Conservation (phyloP, 2,113 vertebrate genomes). For the Protobothrops flavoviridis region DNA sequence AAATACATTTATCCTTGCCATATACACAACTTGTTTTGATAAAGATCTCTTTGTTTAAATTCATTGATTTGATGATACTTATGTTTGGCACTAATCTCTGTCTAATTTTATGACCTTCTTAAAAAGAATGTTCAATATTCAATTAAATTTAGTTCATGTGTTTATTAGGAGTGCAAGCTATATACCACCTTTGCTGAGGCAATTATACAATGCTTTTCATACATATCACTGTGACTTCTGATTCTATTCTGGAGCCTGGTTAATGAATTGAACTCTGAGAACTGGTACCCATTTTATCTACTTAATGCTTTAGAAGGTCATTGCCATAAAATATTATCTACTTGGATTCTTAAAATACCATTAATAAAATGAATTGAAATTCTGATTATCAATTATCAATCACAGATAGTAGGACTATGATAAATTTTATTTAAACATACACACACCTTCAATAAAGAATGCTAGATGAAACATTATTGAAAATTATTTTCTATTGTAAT, state of each 20-base stretch:
- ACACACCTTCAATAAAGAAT: background rate
- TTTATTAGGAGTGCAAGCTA: background rate
- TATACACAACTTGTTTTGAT: background rate
- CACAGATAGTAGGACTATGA: rapidly evolving
- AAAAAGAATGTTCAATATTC: background rate
- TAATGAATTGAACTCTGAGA: constrained; percentile 9
- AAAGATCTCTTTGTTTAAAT: background rate
- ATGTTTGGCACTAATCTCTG: background rate
- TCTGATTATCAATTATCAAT: background rate
- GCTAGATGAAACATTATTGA: constrained; percentile 1
- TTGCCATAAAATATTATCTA: background rate
- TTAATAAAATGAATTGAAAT: background rate
- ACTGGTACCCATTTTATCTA: background rate
- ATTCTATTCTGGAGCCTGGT: constrained; percentile 8
- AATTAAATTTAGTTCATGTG: background rate
- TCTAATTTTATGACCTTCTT: background rate
- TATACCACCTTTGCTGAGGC: background rate
- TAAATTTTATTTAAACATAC: background rate
- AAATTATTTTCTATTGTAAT: background rate
- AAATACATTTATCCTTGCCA: background rate
- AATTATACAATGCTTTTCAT: background rate
- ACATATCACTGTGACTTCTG: constrained; percentile 1
- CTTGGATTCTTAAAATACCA: constrained; percentile 17
- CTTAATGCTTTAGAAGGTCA: background rate
- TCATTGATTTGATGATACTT: background rate